Base-by-base conservation (phyloP, 2,797 vertebrate species). In the Adelosebastes latens region DNA sequence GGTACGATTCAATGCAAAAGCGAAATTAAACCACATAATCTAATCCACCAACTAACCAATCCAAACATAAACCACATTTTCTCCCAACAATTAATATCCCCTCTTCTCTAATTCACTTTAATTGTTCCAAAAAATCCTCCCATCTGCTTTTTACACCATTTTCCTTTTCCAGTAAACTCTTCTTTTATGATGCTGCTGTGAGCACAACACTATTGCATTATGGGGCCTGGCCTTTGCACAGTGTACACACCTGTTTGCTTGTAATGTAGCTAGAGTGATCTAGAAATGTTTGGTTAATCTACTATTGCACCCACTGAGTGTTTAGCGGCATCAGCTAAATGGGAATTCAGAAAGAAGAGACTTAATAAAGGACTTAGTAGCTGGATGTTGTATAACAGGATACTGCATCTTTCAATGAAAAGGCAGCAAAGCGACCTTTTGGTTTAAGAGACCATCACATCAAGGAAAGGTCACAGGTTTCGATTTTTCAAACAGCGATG, bases 391-490 rank as follows among this genome's bases (percentile, higher is more conserved):
- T 36, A 6, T 53, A 70, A 69, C 20, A 70, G 20, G 29, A 59
- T 16, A 46, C 29, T 49, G 14, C 14, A 24, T 60, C 10, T 75
- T 66, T 39, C 20, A 58, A 71, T 70, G 25, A 66, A 77, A 84
- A 72, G 3, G 58, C 31, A 69, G 49, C 18, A 72, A 39, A 66
- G 29, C 0, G 8, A 77, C 55, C 60, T 77, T 83, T 80, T 71
- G 34, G n/a, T 77, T 75, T 39, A 71, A 77, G 18, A 77, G 60
- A 32, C 46, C 5, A 4, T 52, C 66, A 62, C n/a, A 53, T 60
- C 20, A 31, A 73, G 25, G 24, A 71, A 80, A 80, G 69, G 81
- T 77, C 70, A 83, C 25, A 77, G 68, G 24, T 49, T 77, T 83
- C 2, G 18, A 77, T 80, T 80, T 69, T 46, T 63, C n/a, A 77